phyloP scores from a whole-genome alignment of 53 echinoderm and acorn worm species.

The Holothuria leucospilota region DNA sequence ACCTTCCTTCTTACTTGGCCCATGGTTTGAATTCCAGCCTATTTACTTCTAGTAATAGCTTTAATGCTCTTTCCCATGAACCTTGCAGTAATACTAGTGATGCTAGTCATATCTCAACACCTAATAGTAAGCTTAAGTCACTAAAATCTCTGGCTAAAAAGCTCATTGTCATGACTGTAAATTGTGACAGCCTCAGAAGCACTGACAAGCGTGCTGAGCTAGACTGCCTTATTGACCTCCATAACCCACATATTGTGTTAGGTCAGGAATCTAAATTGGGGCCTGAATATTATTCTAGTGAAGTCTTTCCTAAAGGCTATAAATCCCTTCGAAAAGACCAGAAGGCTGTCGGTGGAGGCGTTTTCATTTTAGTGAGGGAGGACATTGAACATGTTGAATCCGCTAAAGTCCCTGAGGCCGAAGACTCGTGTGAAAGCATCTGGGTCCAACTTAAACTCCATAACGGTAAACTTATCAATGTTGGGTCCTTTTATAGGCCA shows the following conservation, averaged over 20 bases:
- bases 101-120: background rate
- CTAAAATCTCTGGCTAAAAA: background rate
- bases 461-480: conserved; percentile 2
- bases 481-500: background rate
- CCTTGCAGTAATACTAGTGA: no score
- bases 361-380: background rate
- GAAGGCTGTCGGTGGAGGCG: background rate
- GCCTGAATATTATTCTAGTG: background rate
- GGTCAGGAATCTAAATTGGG: background rate
- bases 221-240: background rate
- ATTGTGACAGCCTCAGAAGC: conserved; percentile 2
- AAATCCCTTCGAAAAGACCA: no score
- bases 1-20: background rate
- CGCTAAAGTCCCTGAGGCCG: background rate
- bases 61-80: background rate
- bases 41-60: background rate
- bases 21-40: conserved; percentile 6
- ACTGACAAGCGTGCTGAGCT: conserved; percentile 1
- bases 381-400: background rate
- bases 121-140: background rate
- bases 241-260: background rate
- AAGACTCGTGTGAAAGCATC: background rate
- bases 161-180: background rate
- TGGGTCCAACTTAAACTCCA: background rate
- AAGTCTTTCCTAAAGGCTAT: conserved; percentile 13